phyloP scores from a whole-genome alignment of 2,888 invertebrate genomes.

The Drosophila cognata region DNA sequence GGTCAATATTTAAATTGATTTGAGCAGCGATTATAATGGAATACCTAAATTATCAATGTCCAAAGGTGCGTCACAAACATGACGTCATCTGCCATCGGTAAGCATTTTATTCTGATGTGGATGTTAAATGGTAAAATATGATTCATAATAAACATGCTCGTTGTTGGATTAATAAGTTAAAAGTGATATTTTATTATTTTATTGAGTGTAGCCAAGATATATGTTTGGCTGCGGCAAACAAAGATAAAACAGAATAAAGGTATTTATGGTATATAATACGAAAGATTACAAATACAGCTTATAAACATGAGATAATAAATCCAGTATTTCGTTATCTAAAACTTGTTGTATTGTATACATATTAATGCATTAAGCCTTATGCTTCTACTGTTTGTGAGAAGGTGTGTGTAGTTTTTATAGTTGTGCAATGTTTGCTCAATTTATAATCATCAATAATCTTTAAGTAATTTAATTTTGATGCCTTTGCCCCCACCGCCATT shows the following conservation, averaged over 20 bases:
- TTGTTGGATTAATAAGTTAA: conserved; percentile 43
- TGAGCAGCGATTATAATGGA: background rate
- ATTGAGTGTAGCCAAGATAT: conserved; percentile 50
- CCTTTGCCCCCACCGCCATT: conserved; percentile 61
- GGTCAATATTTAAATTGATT: background rate
- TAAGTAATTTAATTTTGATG: conserved; percentile 45
- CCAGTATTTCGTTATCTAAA: conserved; percentile 49
- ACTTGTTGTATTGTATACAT: conserved; percentile 20
- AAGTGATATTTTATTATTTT: conserved; percentile 60
- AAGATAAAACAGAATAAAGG: conserved; percentile 11
- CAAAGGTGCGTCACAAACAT: conserved; percentile 15
- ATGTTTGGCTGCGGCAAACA: conserved; percentile 38
- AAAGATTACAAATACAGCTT: conserved; percentile 26
- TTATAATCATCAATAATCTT: conserved; percentile 58
- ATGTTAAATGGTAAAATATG: conserved; percentile 44
- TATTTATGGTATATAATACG: conserved; percentile 17
- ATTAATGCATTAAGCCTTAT: conserved; percentile 38
- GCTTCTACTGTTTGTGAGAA: conserved; percentile 31
- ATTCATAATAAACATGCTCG: conserved; percentile 45
- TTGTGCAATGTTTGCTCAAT: conserved; percentile 28
- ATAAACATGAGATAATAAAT: conserved; percentile 25
- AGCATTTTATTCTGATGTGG: conserved; percentile 40
- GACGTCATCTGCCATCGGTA: conserved; percentile 43
- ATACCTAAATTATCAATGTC: background rate
- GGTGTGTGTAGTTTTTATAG: conserved; percentile 11